Conservation (phyloP, 2,888 invertebrate species). For the Drosophila pseudotakahashii region DNA sequence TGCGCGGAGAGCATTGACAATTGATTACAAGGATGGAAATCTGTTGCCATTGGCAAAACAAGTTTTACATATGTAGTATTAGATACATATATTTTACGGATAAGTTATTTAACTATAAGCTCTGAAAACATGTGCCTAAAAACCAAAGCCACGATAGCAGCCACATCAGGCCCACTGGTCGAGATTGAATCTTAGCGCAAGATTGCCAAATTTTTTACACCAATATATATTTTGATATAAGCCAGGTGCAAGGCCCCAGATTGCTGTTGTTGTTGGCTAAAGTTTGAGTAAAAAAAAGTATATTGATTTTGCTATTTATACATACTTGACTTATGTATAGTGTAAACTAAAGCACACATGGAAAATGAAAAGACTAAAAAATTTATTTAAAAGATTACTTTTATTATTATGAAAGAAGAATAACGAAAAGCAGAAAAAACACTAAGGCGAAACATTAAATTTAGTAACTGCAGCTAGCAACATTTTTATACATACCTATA, state of each 20-base stretch:
- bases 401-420: slow-evolving; percentile 46
- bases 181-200: slow-evolving; percentile 36
- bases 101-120: slow-evolving; percentile 72
- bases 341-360: slow-evolving; percentile 77
- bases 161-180: slow-evolving; percentile 27
- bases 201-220: slow-evolving; percentile 65
- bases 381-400: slow-evolving; percentile 67
- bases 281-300: slow-evolving; percentile 60
- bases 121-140: slow-evolving; percentile 81
- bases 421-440: slow-evolving; percentile 21
- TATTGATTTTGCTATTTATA: slow-evolving; percentile 74
- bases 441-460: slow-evolving; percentile 53
- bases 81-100: slow-evolving; percentile 62
- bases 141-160: slow-evolving; percentile 51
- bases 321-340: slow-evolving; percentile 71
- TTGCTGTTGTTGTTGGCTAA: slow-evolving; percentile 35
- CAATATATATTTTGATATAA: slow-evolving; percentile 35
- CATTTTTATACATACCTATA: slow-evolving; percentile 48
- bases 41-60: slow-evolving; percentile 30
- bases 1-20: slow-evolving; percentile 94
- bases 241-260: slow-evolving; percentile 17
- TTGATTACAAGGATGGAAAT: slow-evolving; percentile 52
- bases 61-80: slow-evolving; percentile 74
- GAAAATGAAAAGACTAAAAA: slow-evolving; percentile 81
- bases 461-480: slow-evolving; percentile 53